These are phyloP conservation scores for Brienomyrus brachyistius DNA, from an alignment of 2,113 vertebrate genomes.

Conservation along the genomic window DNA sequence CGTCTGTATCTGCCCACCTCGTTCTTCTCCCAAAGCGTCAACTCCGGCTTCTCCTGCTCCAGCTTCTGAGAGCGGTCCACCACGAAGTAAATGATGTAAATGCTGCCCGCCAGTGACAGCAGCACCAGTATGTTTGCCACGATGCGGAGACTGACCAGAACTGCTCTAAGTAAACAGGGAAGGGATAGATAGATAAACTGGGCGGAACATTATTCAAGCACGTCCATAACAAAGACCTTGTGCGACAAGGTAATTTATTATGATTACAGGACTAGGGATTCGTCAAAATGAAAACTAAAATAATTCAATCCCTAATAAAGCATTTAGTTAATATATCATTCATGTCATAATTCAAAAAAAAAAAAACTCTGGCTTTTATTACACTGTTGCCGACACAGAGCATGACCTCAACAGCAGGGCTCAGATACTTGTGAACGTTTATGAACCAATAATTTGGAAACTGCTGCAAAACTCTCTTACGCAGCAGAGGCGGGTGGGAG, in stretches of 20 bases:
- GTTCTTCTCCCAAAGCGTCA: constrained; percentile 96
- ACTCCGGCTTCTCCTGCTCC: constrained; percentile 76
- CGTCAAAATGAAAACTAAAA: neutral
- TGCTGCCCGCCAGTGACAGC: constrained; percentile 90
- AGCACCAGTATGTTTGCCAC: constrained; percentile 91
- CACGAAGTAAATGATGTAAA: constrained; percentile 97
- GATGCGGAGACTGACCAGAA: constrained; percentile 84
- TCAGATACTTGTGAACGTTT: neutral
- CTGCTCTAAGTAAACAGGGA: constrained; percentile 60
- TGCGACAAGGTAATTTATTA: neutral
- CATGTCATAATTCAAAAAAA: neutral
- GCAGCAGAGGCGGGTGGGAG: neutral
- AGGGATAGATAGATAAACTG: neutral
- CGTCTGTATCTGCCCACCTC: constrained; percentile 63
- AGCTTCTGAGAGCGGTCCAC: constrained; percentile 92
- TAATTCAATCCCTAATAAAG: constrained; percentile 3
- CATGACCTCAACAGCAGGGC: neutral
- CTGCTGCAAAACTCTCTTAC: neutral
- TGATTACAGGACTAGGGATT: constrained; percentile 1
- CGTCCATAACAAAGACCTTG: neutral
- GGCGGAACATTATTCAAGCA: neutral
- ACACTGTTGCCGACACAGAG: neutral
- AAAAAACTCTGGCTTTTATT: neutral
- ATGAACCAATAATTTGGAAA: neutral
- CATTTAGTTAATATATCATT: neutral